Conservation (phyloP, 2,797 vertebrate species). For the Clamator glandarius region DNA sequence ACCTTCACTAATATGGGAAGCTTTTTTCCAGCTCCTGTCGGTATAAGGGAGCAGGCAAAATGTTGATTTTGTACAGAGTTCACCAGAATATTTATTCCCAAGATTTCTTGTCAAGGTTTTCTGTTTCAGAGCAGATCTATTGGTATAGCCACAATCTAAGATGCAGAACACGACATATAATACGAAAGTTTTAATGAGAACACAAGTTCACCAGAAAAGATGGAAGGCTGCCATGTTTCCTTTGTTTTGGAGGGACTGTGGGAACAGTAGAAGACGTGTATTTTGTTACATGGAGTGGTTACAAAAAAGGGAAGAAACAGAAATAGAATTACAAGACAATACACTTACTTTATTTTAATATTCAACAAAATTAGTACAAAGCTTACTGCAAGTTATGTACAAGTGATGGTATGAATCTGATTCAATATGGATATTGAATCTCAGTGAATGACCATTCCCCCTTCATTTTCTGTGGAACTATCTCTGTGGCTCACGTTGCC, state of each 20-base stretch:
- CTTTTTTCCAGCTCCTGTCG: not conserved
- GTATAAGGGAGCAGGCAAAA: not conserved
- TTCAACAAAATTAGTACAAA: not conserved
- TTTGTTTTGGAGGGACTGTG: not conserved
- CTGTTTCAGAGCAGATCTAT: not conserved
- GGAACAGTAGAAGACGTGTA: fast-evolving
- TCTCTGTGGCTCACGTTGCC: not conserved
- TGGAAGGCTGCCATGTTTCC: not conserved
- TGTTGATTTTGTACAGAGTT: not conserved
- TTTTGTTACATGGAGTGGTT: not conserved
- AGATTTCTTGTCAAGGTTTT: not conserved
- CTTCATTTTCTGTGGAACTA: not conserved
- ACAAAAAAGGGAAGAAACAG: not conserved
- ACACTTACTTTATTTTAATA: not conserved
- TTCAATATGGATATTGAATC: not conserved
- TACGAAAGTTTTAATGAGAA: not conserved
- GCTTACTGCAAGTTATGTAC: not conserved
- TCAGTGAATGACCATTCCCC: not conserved
- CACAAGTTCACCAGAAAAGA: not conserved
- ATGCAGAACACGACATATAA: not conserved
- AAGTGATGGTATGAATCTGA: not conserved
- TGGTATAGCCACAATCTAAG: not conserved
- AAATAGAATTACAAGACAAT: not conserved
- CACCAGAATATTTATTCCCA: not conserved
- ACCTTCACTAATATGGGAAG: not conserved